Evolutionary conservation across 2,113 vertebrate species (phyloP), one percentile per base, ranked within the genome.

Genomic region (Bagarius yarrelli): DNA sequence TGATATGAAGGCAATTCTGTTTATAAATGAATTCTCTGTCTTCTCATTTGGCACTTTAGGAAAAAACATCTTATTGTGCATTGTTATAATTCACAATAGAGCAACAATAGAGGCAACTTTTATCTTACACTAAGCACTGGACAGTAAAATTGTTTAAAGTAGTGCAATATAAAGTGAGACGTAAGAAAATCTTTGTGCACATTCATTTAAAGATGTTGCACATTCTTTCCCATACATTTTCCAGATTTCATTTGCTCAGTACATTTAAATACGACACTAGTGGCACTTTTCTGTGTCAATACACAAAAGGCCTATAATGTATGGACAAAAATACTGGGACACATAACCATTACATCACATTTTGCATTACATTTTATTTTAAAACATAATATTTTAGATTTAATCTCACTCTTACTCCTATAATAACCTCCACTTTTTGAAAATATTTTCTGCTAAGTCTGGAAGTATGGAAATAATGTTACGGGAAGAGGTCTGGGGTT

Each of bases 1-100:
- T 81, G 78, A 84, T 84, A 52, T 76, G 76, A 80, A 63, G 69
- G 15, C 30, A 67, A n/a, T 57, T 47, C 21, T 40, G 8, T 69
- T 60, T 8, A 76, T 32, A 60, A 32, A 77, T 77, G 63, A 11
- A 40, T 56, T 63, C 25, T 52, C 27, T 55, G 64, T 71, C 23
- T 30, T 56, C 34, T 64, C 25, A 60, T 59, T 36, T 25, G 14
- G 5, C n/a, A 27, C 44, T 71, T 25, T n/a, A 71, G n/a, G 67
- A 27, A 71, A 71, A 18, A 16, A 12, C 11, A 16, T 12, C 1
- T 30, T 27, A 30, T 53, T 71, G 30, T 53, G 44, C 9, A 2
- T 71, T 71, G 13, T 15, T 52, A 19, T 50, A 21, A 66, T 66
- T 66, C n/a, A 9, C 55, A 13, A 23, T 12, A 50, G 8, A 32